These are phyloP conservation scores for Zophobas atratus DNA, from an alignment of 1,140 invertebrate genomes.

Conservation along the genomic window DNA sequence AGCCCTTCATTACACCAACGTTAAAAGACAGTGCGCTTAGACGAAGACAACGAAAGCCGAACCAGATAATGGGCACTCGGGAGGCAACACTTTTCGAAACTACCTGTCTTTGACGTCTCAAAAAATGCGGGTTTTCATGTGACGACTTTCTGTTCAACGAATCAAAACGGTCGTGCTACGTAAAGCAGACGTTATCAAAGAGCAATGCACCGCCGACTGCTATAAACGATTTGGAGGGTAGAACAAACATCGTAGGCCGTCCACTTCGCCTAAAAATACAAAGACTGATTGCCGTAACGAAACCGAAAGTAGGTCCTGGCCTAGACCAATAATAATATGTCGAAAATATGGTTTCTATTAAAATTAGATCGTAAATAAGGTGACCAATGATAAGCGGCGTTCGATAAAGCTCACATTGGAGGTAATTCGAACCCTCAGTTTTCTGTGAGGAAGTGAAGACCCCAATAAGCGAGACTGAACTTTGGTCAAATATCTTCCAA, in stretches of 20 bases:
- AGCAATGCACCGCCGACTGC: background rate
- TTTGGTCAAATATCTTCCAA: too few relatives aligned
- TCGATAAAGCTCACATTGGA: slow-evolving; percentile 49
- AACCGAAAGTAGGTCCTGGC: slow-evolving; percentile 39
- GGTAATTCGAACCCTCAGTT: background rate
- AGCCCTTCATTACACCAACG: background rate
- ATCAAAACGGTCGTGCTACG: background rate
- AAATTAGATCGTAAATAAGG: too few relatives aligned
- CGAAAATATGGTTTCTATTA: slow-evolving; percentile 39
- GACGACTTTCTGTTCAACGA: background rate
- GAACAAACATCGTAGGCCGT: background rate
- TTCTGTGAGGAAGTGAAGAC: too few relatives aligned
- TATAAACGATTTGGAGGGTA: background rate
- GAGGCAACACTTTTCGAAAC: background rate
- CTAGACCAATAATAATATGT: slow-evolving; percentile 44
- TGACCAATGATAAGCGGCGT: too few relatives aligned
- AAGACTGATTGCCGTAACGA: background rate
- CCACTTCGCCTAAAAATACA: too few relatives aligned
- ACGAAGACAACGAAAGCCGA: background rate
- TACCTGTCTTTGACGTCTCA: too few relatives aligned
- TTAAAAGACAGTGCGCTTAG: background rate
- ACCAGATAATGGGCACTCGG: background rate
- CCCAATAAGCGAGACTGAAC: too few relatives aligned
- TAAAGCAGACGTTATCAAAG: background rate
- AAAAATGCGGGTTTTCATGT: background rate